These are phyloP conservation scores for Drosophila neonasuta DNA, from an alignment of 2,888 invertebrate genomes.

Conservation along the genomic window DNA sequence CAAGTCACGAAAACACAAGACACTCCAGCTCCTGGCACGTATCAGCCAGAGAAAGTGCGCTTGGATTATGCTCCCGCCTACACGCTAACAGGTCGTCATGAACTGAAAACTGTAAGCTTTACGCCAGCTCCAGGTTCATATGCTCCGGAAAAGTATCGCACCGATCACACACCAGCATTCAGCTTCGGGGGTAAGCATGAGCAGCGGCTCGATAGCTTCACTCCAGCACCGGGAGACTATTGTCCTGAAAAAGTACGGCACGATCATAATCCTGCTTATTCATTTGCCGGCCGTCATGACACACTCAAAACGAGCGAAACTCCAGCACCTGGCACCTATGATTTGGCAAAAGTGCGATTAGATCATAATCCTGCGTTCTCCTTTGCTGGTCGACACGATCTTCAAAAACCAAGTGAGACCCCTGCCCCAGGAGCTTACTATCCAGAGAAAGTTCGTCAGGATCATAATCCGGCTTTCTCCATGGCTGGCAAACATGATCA, in stretches of 20 bases:
- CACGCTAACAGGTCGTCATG: slow-evolving; percentile 81
- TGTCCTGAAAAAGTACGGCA: slow-evolving; percentile 84
- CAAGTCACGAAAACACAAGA: slow-evolving; percentile 83
- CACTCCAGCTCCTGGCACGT: slow-evolving; percentile 83
- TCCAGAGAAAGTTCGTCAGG: slow-evolving; percentile 83
- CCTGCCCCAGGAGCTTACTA: slow-evolving; percentile 85
- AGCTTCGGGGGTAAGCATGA: slow-evolving; percentile 86
- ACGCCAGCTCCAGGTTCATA: slow-evolving; percentile 84
- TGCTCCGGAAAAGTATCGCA: slow-evolving; percentile 83
- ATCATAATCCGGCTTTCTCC: slow-evolving; percentile 83
- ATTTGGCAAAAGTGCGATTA: slow-evolving; percentile 83
- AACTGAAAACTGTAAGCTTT: slow-evolving; percentile 75
- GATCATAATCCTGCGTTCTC: slow-evolving; percentile 85
- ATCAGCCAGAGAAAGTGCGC: slow-evolving; percentile 84
- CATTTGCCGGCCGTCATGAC: slow-evolving; percentile 85
- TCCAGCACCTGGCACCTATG: slow-evolving; percentile 87
- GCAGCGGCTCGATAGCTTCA: slow-evolving; percentile 82
- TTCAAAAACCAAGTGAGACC: slow-evolving; percentile 84
- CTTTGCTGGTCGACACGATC: slow-evolving; percentile 85
- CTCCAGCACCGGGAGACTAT: slow-evolving; percentile 87
- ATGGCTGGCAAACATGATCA: slow-evolving; percentile 79
- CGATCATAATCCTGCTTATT: slow-evolving; percentile 85
- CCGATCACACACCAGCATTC: slow-evolving; percentile 82
- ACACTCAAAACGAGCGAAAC: slow-evolving; percentile 83
- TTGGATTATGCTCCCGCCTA: slow-evolving; percentile 83